phyloP scores from a whole-genome alignment of 2,113 vertebrate genomes.

The Pogonocichla stellata region DNA sequence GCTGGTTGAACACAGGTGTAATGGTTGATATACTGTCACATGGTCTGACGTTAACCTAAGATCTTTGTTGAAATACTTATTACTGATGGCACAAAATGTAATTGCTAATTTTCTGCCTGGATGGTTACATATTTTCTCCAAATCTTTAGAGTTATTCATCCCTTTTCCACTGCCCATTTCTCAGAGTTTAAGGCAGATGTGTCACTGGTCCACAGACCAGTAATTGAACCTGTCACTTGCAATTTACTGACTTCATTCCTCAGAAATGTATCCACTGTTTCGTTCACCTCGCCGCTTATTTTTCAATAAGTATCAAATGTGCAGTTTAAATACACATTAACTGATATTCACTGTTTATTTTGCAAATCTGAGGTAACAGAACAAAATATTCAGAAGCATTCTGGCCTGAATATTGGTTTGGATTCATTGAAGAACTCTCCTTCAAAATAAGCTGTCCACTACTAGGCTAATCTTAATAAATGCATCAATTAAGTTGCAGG shows the following conservation, averaged over 20 bases:
- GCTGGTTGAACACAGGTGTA: conserved; percentile 91
- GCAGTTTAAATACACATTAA: conserved; percentile 58
- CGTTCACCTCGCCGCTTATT: conserved; percentile 67
- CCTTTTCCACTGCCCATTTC: conserved; percentile 77
- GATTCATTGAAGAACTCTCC: not conserved
- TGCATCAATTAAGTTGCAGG: not conserved
- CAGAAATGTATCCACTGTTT: conserved; percentile 74
- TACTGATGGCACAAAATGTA: conserved; percentile 94
- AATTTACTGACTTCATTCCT: conserved; percentile 83
- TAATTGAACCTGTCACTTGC: conserved; percentile 87
- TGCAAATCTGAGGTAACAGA: not conserved
- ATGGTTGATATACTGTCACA: conserved; percentile 89
- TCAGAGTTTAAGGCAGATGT: conserved; percentile 79
- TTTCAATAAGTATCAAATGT: conserved; percentile 67
- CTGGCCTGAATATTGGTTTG: not conserved
- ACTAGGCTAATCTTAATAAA: conserved; percentile 26
- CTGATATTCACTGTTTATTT: conserved; percentile 56
- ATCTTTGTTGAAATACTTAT: conserved; percentile 96
- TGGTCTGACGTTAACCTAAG: conserved; percentile 88
- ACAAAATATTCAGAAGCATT: not conserved
- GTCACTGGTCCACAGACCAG: conserved; percentile 77
- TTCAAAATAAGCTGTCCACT: not conserved
- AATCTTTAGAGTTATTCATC: conserved; percentile 87
- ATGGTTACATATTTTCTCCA: conserved; percentile 88
- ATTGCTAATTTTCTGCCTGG: conserved; percentile 98